Conservation (phyloP, 2,888 invertebrate species). For the Epinotia bilunana region DNA sequence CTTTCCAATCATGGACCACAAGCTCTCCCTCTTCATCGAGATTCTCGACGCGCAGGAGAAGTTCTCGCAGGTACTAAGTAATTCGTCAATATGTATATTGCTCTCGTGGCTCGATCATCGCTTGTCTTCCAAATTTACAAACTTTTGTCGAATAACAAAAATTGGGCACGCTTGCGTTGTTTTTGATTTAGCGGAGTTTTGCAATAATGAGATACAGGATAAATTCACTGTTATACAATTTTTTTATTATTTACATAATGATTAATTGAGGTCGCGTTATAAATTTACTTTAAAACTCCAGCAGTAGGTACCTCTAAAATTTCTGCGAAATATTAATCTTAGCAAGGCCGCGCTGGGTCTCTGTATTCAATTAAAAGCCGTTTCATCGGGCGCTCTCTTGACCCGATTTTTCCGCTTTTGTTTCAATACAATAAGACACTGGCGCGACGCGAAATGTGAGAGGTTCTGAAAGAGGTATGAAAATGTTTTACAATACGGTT, state of each 20-base stretch:
- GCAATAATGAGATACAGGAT: slow-evolving; percentile 38
- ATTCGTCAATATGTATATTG: slow-evolving; percentile 13
- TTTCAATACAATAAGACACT: slow-evolving; percentile 79
- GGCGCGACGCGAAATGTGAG: slow-evolving; percentile 46
- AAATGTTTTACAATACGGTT: slow-evolving; percentile 37
- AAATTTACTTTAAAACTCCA: slow-evolving; percentile 10
- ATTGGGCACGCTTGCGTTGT: slow-evolving; percentile 27
- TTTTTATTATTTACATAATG: slow-evolving; percentile 41
- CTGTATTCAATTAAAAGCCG: slow-evolving; percentile 41
- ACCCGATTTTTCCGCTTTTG: slow-evolving; percentile 75
- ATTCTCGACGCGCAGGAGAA: slow-evolving; percentile 92
- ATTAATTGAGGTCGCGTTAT: slow-evolving; percentile 21
- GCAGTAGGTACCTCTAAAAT: slow-evolving; percentile 3
- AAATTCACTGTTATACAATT: slow-evolving; percentile 37
- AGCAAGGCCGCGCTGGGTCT: background rate
- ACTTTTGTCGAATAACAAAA: slow-evolving; percentile 43
- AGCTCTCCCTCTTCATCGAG: slow-evolving; percentile 91
- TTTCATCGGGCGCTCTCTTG: slow-evolving; percentile 60
- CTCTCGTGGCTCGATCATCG: slow-evolving; percentile 29
- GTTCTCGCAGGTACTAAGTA: slow-evolving; percentile 88
- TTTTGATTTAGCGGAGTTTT: slow-evolving; percentile 34
- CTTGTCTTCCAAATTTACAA: slow-evolving; percentile 24
- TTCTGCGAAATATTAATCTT: slow-evolving; percentile 26
- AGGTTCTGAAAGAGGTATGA: slow-evolving; percentile 35
- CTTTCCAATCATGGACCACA: slow-evolving; percentile 90